Percentiles rank a stretch among this genome's conserved stretches.
Conservation (phyloP, 2,888 invertebrate genomes). For the Phortica magna region DNA sequence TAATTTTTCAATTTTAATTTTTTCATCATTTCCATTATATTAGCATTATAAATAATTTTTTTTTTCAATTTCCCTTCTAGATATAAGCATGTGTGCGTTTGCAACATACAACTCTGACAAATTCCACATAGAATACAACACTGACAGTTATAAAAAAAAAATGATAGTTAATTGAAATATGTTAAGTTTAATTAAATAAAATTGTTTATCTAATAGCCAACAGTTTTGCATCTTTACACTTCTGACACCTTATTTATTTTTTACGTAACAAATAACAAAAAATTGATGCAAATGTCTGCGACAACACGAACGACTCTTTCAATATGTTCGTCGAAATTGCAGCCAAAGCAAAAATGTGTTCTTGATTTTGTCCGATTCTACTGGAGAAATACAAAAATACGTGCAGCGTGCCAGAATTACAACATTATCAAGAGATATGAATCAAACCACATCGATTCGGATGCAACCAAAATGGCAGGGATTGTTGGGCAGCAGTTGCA, state of each 20-base stretch:
- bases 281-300: neutral
- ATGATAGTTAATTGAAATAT: neutral
- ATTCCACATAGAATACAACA: neutral
- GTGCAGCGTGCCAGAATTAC: slow-evolving; percentile 7
- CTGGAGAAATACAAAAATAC: neutral
- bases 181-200: neutral
- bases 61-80: too few species aligned
- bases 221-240: neutral
- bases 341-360: slow-evolving; percentile 20
- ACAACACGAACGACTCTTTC: neutral
- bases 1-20: neutral
- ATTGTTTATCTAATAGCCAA: neutral
- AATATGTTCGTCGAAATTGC: slow-evolving; percentile 8
- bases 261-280: neutral
- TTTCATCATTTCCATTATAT: neutral
- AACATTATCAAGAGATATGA: neutral
- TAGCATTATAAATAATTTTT: too few species aligned
- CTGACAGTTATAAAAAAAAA: neutral
- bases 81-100: too few species aligned
- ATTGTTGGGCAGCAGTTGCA: neutral
- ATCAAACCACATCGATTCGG: neutral
- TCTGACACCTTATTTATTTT: neutral
- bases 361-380: slow-evolving; percentile 23
- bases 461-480: neutral
- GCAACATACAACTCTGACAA: neutral